Evolutionary conservation across 2,797 vertebrate species (phyloP).

Genomic region (Zalophus californianus): DNA sequence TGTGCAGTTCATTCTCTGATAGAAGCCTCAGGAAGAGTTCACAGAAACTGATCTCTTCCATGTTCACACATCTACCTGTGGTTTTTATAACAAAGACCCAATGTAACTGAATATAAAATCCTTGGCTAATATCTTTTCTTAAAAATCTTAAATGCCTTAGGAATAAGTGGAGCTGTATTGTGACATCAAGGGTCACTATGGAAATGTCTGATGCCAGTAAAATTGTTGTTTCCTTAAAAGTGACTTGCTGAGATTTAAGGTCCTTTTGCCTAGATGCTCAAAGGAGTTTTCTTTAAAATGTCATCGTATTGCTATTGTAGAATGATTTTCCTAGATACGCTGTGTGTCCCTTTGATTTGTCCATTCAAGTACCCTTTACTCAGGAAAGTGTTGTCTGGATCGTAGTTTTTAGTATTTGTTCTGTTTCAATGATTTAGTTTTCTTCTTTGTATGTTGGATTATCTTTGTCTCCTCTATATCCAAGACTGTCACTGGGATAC

Average conservation of each 20-base stretch:
- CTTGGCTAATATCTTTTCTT: not conserved
- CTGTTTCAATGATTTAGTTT: not conserved
- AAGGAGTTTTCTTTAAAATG: not conserved
- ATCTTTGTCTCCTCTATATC: not conserved
- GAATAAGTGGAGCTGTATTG: not conserved
- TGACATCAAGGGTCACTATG: not conserved
- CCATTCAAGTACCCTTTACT: no score
- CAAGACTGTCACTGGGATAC: not conserved
- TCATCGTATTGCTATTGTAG: not conserved
- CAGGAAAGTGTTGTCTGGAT: not conserved
- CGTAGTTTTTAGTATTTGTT: not conserved
- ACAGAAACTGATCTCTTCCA: not conserved
- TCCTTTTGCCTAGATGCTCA: not conserved
- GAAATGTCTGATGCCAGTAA: not conserved
- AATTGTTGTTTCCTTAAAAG: not conserved
- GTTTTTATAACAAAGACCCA: not conserved
- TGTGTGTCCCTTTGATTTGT: not conserved
- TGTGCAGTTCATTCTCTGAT: not conserved
- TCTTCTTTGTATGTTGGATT: not conserved
- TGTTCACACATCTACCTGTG: not conserved
- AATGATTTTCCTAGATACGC: not conserved
- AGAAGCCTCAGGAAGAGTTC: not conserved
- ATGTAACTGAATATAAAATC: not conserved
- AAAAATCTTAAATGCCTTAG: not conserved
- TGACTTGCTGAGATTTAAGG: not conserved